Percentiles rank a stretch among this genome's conserved stretches.
Conservation (phyloP, 2,888 invertebrate genomes). For the Drosophila mulleri region DNA sequence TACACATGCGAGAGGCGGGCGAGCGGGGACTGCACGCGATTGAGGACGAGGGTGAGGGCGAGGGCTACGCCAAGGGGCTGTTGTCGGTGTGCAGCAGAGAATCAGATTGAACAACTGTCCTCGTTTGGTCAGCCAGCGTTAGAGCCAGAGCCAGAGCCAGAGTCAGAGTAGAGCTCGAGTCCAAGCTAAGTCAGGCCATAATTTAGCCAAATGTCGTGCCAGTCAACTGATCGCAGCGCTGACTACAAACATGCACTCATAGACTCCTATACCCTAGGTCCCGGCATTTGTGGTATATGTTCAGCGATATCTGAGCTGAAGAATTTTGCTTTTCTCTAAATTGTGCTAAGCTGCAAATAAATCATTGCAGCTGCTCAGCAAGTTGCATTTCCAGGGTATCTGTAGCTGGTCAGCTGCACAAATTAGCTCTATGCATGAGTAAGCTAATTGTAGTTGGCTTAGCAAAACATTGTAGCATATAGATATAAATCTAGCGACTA, state of each 20-base stretch:
- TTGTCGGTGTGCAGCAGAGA: constrained; percentile 11
- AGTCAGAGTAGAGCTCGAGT: constrained; percentile 11
- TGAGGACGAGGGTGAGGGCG: neutral
- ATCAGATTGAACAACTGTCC: constrained; percentile 61
- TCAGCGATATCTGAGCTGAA: neutral
- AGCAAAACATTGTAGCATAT: neutral
- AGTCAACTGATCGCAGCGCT: constrained; percentile 52
- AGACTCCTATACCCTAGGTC: neutral
- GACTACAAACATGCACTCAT: constrained; percentile 6
- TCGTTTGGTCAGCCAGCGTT: constrained; percentile 61
- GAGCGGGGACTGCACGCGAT: neutral
- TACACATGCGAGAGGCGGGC: neutral
- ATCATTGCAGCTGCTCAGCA: neutral
- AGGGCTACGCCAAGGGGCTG: constrained; percentile 2
- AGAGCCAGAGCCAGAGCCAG: constrained; percentile 11
- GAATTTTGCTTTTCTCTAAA: too few relatives aligned
- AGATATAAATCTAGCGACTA: neutral
- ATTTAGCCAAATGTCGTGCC: constrained; percentile 75
- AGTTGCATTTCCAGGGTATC: neutral
- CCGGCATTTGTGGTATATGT: neutral
- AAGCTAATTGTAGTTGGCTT: neutral
- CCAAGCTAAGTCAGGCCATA: constrained; percentile 55
- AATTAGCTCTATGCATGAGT: neutral
- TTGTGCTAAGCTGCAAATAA: too few relatives aligned
- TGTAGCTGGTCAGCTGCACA: neutral